Base-by-base conservation (phyloP, 2,797 vertebrate genomes). In the Spondyliosoma cantharus region DNA sequence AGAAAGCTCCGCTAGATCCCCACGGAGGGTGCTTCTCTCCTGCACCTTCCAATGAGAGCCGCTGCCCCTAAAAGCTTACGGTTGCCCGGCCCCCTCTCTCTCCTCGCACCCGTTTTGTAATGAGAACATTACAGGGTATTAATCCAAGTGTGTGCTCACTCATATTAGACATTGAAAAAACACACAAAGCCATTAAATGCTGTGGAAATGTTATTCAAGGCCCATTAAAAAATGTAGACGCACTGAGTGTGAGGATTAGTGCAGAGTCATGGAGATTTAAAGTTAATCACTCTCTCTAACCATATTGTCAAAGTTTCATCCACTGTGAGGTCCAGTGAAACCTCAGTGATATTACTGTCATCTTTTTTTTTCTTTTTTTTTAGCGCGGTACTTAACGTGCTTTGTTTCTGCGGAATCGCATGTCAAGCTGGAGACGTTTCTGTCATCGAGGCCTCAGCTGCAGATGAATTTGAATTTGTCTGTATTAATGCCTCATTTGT, bases 71-170 rank as follows among this genome's bases (percentile, higher is more conserved):
- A 88, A 88, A 62, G 85, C 48, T 83, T 74, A 67, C 20, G 13
- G 60, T 79, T 76, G 61, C 76, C 50, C 56, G 19, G 74, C 45
- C 29, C 22, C 56, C 62, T 77, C 74, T 59, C 74, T 67, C 62
- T 67, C 62, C 76, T 62, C 29, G 19, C 63, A 63, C 68, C 29
- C 1, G 3, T 50, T 54, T 73, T 58, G 68, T 86, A 87, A 92
- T 87, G 76, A 86, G 81, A 84, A 88, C 86, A 90, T 90, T 87
- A 85, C 76, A 62, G 86, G 76, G 84, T 84, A 88, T 89, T 93
- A 93, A 91, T 93, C 86, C 68, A 76, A 86, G 78, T 81, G 79
- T 61, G 71, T 80, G 72, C 77, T 86, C 73, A 77, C 85, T 92
- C 87, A 87, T 85, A 85, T 81, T 74, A 85, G 80, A 87, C 76